A percentile compares a stretch with the other conserved stretches of the same genome.
Evolutionary conservation across 2,113 vertebrate species (phyloP).

Genomic region (Nannospalax galili): DNA sequence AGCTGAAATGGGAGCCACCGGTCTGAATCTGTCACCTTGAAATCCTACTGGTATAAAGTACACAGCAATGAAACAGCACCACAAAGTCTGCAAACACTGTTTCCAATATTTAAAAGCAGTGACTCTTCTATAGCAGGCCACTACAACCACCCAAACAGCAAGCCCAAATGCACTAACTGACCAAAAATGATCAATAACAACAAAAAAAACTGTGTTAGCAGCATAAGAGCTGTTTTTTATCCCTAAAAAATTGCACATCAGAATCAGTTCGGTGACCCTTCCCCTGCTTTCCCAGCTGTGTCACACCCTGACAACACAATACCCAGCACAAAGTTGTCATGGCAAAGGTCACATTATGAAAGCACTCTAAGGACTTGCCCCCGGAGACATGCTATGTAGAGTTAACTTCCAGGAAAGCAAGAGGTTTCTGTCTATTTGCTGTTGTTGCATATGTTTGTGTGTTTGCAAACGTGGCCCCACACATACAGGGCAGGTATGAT

Average conservation of each 20-base stretch:
- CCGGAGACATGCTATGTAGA: neutral
- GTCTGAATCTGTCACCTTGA: constrained; percentile 33
- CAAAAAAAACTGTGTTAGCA: neutral
- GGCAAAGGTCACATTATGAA: neutral
- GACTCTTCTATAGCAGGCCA: neutral
- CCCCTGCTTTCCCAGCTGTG: neutral
- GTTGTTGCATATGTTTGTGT: neutral
- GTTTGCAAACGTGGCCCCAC: too few relatives aligned
- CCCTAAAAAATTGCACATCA: neutral
- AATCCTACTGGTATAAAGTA: neutral
- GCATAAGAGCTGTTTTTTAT: neutral
- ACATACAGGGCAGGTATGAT: too few relatives aligned
- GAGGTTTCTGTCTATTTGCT: neutral
- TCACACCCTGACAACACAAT: neutral
- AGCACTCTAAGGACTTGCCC: neutral
- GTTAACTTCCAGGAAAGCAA: neutral
- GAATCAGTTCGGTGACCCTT: neutral
- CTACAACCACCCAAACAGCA: neutral
- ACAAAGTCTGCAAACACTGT: neutral
- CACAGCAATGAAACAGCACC: neutral
- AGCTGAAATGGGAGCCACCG: constrained; percentile 1
- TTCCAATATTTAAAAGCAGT: neutral
- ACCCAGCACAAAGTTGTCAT: neutral
- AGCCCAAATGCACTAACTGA: neutral
- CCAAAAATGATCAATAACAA: neutral